Conservation (phyloP, 2,888 invertebrate genomes). For the Epinotia ramella region DNA sequence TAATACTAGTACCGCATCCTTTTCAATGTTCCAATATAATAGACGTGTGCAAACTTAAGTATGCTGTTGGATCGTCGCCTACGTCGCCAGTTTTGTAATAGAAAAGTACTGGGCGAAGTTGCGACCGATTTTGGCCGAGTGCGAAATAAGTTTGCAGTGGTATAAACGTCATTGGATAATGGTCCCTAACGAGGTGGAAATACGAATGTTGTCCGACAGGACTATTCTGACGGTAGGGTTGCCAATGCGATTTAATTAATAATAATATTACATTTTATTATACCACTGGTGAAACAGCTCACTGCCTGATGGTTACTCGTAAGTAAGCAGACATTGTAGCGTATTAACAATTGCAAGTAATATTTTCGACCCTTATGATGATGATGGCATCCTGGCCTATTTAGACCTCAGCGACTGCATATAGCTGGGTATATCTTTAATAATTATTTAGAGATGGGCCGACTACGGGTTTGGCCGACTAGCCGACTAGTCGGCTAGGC, state of each 20-base stretch:
- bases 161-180: slow-evolving; percentile 43
- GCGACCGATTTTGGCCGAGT: not conserved
- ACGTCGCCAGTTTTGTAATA: not conserved
- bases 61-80: not conserved
- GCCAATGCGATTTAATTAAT: slow-evolving; percentile 3
- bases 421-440: too few relatives aligned
- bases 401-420: too few relatives aligned
- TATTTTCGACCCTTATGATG: too few relatives aligned
- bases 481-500: too few relatives aligned
- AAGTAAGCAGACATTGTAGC: too few relatives aligned
- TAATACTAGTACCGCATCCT: slow-evolving; percentile 29
- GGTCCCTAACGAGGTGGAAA: slow-evolving; percentile 41
- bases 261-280: not conserved
- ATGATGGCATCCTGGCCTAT: too few relatives aligned
- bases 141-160: not conserved
- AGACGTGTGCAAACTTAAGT: slow-evolving; percentile 34
- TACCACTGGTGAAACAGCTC: too few relatives aligned
- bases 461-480: too few relatives aligned
- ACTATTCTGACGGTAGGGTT: slow-evolving; percentile 18
- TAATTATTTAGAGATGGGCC: too few relatives aligned
- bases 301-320: too few relatives aligned
- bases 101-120: not conserved
- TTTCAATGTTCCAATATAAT: slow-evolving; percentile 31
- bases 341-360: too few relatives aligned
- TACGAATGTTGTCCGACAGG: slow-evolving; percentile 39